phyloP scores from a whole-genome alignment of 2,113 vertebrate genomes.

The Brienomyrus longianalis region DNA sequence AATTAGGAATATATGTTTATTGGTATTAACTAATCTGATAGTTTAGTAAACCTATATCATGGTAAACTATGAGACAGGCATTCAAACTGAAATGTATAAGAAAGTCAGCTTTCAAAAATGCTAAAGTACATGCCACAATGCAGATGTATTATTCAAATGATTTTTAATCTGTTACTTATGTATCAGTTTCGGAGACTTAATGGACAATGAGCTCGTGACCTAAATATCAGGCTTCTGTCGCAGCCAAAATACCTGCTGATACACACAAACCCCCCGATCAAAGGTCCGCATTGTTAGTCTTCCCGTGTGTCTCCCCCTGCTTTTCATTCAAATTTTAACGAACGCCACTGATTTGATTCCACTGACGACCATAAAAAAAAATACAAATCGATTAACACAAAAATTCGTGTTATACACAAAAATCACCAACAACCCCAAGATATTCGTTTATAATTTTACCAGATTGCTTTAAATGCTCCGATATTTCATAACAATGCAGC shows the following conservation, averaged over 20 bases:
- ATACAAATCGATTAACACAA: background rate
- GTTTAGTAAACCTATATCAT: no score
- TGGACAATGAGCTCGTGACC: background rate
- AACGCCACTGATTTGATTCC: background rate
- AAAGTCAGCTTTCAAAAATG: background rate
- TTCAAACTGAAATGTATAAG: background rate
- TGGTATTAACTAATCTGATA: background rate
- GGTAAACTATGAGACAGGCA: background rate
- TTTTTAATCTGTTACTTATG: background rate
- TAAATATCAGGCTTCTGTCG: background rate
- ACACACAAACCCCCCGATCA: background rate
- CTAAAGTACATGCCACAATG: background rate
- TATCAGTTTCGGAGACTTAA: background rate
- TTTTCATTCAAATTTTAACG: background rate
- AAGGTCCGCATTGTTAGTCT: background rate
- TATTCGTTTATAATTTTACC: background rate
- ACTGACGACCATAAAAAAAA: background rate
- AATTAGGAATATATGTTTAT: background rate
- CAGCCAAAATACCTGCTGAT: slow-evolving; percentile 10
- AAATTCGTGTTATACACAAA: background rate
- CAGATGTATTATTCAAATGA: background rate
- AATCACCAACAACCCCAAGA: background rate
- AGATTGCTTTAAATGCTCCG: background rate
- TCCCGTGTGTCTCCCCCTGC: background rate
- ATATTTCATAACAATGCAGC: background rate